Evolutionary conservation across 2,113 vertebrate species (phyloP), one percentile per base, ranked within the genome.

Genomic region (Otus sunia): DNA sequence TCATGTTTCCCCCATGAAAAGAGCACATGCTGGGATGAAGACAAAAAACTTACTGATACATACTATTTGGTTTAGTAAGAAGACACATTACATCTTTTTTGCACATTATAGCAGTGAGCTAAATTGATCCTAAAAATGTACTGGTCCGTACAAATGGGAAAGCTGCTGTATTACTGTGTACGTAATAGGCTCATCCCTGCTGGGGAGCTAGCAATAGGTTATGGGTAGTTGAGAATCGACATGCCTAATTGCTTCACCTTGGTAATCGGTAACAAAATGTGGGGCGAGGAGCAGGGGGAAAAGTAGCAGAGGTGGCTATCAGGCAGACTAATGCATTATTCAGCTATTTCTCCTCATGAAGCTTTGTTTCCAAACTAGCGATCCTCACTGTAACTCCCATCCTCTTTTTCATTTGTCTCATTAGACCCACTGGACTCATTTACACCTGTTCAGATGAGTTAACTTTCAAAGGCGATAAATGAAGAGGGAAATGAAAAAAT

Each of bases 401-500:
- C 53, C 80, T 91, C 88, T 96, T 89, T 96, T 88, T 95, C 88
- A 88, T 95, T 87, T 96, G 39, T 95, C 94, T 97, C 84, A 95
- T 94, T 96, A 95, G 91, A 90, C 91, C 95, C 91, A 76, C 84
- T 66, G 94, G 94, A 79, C 91, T 96, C 89, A 90, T 96, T 96
- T 91, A 82, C 91, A 97, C 92, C 91, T 97, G 95, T 90, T 96
- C 91, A 92, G 81, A 95, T 55, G 94, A 96, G 86, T 82, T 96
- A 71, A 85, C 89, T 95, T 95, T 89, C 96, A 95, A 95, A 95
- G 86, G 81, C 53, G 1, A 89, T 87, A 97, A 96, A 95, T 96
- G 96, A 94, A 94, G 89, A 87, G 81, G 92, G 89, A 95, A 95
- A 97, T 91, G 91, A 77, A 95, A 97, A 91, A 97, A 95, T 58